Percentiles rank a stretch among this genome's conserved stretches.
phyloP scores from a whole-genome alignment of 2,113 vertebrate genomes.

The Eulemur macaco region DNA sequence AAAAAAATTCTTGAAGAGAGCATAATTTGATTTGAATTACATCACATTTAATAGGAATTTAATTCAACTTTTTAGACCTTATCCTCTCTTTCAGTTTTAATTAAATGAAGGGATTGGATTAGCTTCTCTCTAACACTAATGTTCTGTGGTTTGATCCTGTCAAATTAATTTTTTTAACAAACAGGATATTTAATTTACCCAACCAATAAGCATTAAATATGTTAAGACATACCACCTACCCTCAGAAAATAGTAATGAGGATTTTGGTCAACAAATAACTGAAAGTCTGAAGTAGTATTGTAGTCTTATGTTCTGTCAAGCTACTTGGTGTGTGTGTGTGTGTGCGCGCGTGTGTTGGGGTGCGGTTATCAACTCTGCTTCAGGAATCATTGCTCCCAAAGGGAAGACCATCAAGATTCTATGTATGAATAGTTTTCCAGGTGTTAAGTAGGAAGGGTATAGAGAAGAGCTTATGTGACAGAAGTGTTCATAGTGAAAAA shows the following conservation, averaged over 20 bases:
- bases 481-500: neutral
- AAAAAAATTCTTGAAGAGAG: constrained; percentile 15
- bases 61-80: neutral
- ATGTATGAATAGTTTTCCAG: neutral
- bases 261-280: neutral
- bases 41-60: neutral
- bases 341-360: neutral
- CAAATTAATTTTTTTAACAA: constrained; percentile 12
- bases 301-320: neutral
- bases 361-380: neutral
- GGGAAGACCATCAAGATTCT: neutral
- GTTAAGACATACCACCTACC: neutral
- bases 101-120: neutral
- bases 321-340: neutral
- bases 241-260: neutral
- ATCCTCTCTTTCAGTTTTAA: neutral
- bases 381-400: neutral
- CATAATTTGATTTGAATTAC: neutral
- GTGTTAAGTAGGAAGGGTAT: neutral
- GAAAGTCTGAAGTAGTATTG: neutral
- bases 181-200: neutral
- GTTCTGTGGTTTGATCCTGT: neutral
- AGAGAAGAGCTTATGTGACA: constrained; percentile 1
- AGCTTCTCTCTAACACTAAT: neutral
- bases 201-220: neutral